Conservation (phyloP, 35 echinoderm and acorn worm genomes). For the Ptychodera flava region DNA sequence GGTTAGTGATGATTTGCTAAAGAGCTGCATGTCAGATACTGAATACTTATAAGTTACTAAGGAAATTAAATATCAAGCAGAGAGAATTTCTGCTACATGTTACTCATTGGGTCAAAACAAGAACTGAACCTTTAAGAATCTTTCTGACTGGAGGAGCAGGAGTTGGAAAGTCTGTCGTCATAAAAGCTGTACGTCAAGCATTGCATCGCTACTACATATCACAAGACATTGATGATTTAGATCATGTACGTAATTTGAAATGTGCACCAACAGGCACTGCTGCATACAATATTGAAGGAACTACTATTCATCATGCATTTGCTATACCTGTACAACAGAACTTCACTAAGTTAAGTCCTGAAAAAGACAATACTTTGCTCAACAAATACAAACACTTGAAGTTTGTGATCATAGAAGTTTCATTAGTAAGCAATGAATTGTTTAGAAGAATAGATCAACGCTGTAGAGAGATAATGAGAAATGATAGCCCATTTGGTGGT, state of each 20-base stretch:
- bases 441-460: slow-evolving; percentile 30
- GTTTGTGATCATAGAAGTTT: slow-evolving; percentile 37
- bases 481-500: slow-evolving; percentile 21
- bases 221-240: neutral
- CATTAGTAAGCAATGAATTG: slow-evolving; percentile 32
- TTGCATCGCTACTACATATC: slow-evolving; percentile 27
- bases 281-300: slow-evolving; percentile 37
- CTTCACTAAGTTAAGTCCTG: neutral
- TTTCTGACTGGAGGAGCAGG: slow-evolving; percentile 65
- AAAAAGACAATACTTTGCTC: slow-evolving; percentile 7
- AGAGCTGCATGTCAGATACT: slow-evolving; percentile 3
- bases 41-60: slow-evolving; percentile 18
- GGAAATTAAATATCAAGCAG: slow-evolving; percentile 33
- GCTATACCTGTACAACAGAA: neutral
- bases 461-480: slow-evolving; percentile 22
- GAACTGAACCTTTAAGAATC: slow-evolving; percentile 13
- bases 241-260: neutral
- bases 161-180: slow-evolving; percentile 49
- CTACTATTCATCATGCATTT: slow-evolving; percentile 32
- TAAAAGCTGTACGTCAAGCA: slow-evolving; percentile 32
- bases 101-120: slow-evolving; percentile 21
- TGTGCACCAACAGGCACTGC: slow-evolving; percentile 35
- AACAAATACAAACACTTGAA: slow-evolving; percentile 14
- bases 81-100: slow-evolving; percentile 39
- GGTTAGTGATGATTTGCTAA: slow-evolving; percentile 1